Evolutionary conservation across 1,140 invertebrate genomes (phyloP), one percentile per base, ranked within the genome.

Genomic region (Stenopsyche tienmushanensis): DNA sequence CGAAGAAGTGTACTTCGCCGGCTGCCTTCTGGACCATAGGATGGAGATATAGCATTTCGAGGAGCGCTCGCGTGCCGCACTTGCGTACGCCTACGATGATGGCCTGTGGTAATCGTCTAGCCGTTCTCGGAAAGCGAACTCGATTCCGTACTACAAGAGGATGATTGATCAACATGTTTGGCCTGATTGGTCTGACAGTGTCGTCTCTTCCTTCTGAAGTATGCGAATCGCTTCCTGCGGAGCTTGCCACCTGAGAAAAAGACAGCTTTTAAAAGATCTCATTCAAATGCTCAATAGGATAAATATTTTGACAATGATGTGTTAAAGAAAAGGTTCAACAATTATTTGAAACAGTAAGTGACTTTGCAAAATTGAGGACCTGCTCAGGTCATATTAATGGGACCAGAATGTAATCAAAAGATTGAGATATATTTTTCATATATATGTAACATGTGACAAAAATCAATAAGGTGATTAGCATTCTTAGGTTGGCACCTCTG

Each of bases 1-100:
- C 94, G 79, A 97, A 97, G 80, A 96, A 97, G 76, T 97, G 94
- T 2, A 96, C 91, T 78, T 97, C 94, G 13, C 93, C 90, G 9
- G 92, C 91, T 3, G 93, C 92, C 73, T 95, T 96, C 76, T 94
- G 92, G 26, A 97, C 89, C 79, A 91, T 86, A 9, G 94, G 93
- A 80, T 98, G 95, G 7, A 97, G 82, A 74, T 93, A 93, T 21
- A 98, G 84, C 91, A 97, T 97, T 80, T 97, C 95, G 23, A 98
- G 85, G 0, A 98, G 82, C 1, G 95, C 95, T 34, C 94, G 80
- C 0, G 95, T 98, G 21, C 95, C 95, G 74, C 94, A 94, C 78
- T 98, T 98, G 67, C 95, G 84, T 25, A 95, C 94, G 34, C 95
- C 94, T 71, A 97, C 90, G 71, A 98, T 97, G 67, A 98, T 88